Conservation (phyloP, 35 echinoderm and acorn worm genomes). For the Nesometra sesokonis region DNA sequence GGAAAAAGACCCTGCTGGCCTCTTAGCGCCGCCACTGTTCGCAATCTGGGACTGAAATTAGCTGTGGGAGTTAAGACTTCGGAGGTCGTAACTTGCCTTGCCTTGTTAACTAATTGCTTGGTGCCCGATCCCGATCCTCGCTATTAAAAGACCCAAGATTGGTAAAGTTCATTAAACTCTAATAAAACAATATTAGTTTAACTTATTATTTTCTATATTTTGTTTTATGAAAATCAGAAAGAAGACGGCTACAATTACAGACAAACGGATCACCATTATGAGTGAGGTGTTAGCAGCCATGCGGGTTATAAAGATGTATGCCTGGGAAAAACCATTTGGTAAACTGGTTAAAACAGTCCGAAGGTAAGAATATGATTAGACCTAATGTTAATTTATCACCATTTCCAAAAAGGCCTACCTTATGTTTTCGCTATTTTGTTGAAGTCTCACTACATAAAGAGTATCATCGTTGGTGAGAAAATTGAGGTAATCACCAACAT, state of each 20-base stretch:
- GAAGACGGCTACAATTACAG: slow-evolving; percentile 77
- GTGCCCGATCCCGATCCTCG: background rate
- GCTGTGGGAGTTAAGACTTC: too few relatives aligned
- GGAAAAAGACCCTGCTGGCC: too few relatives aligned
- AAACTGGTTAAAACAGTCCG: slow-evolving; percentile 48
- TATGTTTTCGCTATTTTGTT: too few relatives aligned
- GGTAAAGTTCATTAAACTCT: too few relatives aligned
- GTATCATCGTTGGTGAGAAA: background rate
- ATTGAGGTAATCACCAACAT: too few relatives aligned
- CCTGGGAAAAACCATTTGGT: slow-evolving; percentile 83
- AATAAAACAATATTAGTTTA: background rate
- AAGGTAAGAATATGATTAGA: slow-evolving; percentile 42
- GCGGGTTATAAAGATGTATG: slow-evolving; percentile 97
- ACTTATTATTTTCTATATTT: background rate
- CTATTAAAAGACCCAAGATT: too few relatives aligned
- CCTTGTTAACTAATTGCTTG: too few relatives aligned
- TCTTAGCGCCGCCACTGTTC: too few relatives aligned
- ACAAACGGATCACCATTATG: slow-evolving; percentile 71
- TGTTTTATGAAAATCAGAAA: slow-evolving; percentile 18
- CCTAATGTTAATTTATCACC: background rate
- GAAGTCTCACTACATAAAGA: background rate
- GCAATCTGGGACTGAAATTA: too few relatives aligned
- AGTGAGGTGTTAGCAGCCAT: slow-evolving; percentile 80
- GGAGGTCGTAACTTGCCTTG: too few relatives aligned
- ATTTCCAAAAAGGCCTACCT: too few relatives aligned